Evolutionary conservation across 2,113 vertebrate species (phyloP).

Genomic region (Malurus cyaneus): DNA sequence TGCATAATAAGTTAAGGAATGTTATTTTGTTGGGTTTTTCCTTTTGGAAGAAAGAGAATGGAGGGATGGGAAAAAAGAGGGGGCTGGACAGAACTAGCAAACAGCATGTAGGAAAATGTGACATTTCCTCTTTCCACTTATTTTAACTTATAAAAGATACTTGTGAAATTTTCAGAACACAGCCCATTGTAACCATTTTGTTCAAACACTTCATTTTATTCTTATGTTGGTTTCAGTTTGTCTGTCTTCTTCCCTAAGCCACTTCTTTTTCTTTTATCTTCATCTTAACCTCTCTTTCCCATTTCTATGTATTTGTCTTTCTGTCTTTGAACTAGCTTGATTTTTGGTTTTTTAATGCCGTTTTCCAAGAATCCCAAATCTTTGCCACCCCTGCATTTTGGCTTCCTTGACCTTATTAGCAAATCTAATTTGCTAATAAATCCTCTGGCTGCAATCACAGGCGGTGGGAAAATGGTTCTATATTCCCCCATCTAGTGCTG

Average conservation of each 20-base stretch:
- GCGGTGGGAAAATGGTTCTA: not conserved
- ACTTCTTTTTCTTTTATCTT: not conserved
- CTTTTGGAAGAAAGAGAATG: not conserved
- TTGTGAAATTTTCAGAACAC: not conserved
- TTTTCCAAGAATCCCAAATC: not conserved
- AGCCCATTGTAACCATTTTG: not conserved
- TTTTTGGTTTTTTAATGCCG: not conserved
- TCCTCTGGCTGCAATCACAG: not conserved
- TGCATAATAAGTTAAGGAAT: not conserved
- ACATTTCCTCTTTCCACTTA: not conserved
- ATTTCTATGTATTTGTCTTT: not conserved
- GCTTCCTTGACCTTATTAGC: not conserved
- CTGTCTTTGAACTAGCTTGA: not conserved
- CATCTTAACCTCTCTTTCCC: not conserved
- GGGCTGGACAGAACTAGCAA: not conserved
- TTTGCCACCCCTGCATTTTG: not conserved
- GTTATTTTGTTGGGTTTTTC: not conserved
- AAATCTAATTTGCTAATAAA: slow-evolving; percentile 39
- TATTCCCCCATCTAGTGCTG: not conserved
- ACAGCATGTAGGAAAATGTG: not conserved
- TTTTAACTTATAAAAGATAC: not conserved
- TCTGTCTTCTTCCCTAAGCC: not conserved
- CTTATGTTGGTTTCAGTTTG: not conserved
- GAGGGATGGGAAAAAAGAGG: not conserved
- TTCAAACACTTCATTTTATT: not conserved